A percentile compares a stretch with the other conserved stretches of the same genome.
phyloP scores from a whole-genome alignment of 1,140 invertebrate genomes.

The Phocides pigmalion region DNA sequence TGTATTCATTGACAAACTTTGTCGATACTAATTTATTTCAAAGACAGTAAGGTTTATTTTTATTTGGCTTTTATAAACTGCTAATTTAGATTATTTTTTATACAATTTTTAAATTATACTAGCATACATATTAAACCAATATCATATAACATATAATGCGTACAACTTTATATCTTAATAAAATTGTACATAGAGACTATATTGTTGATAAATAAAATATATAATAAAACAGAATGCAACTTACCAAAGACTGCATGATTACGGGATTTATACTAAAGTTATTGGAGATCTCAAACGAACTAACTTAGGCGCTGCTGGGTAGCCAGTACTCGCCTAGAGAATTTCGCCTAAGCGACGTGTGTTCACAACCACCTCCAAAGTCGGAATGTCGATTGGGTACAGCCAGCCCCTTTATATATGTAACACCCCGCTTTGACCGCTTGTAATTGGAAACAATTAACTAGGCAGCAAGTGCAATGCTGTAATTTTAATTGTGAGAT shows the following conservation, averaged over 20 bases:
- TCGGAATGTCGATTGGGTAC: constrained; percentile 68
- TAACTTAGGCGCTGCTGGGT: constrained; percentile 76
- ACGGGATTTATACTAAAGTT: constrained; percentile 58
- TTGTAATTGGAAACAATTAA: constrained; percentile 80
- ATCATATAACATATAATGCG: not conserved
- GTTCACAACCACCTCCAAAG: constrained; percentile 63
- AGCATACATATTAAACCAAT: not conserved
- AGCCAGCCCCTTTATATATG: constrained; percentile 73
- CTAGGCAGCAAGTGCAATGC: constrained; percentile 67
- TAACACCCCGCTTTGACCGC: constrained; percentile 59
- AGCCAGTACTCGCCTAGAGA: constrained; percentile 77
- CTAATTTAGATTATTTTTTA: too few species aligned
- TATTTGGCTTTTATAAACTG: too few species aligned
- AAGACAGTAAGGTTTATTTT: too few species aligned
- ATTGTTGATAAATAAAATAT: not conserved
- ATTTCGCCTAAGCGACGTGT: constrained; percentile 78
- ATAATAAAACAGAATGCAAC: constrained; percentile 43
- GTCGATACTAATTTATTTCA: too few species aligned
- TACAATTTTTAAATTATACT: not conserved
- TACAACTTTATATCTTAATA: not conserved
- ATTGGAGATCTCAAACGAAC: constrained; percentile 81
- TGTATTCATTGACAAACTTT: too few species aligned
- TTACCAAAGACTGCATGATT: constrained; percentile 82
- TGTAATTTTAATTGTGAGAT: constrained; percentile 69
- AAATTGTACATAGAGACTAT: not conserved